A percentile compares a stretch with the other conserved stretches of the same genome.
Conservation (phyloP, 2,888 invertebrate species). For the Galerucella calmariensis region DNA sequence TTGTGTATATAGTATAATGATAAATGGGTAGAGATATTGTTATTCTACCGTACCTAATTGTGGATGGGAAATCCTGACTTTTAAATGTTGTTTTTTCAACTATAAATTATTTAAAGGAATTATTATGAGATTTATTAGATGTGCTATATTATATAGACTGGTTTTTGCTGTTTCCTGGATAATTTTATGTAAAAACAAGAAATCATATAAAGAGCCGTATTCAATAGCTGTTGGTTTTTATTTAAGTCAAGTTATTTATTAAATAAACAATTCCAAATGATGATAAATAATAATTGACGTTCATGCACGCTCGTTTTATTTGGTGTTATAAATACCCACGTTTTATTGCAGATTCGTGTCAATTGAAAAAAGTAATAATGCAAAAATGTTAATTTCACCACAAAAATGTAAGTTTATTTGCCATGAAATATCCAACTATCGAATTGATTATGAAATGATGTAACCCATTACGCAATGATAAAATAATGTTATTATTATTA, state of each 20-base stretch:
- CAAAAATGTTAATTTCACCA: conserved; percentile 8
- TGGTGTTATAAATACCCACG: background rate
- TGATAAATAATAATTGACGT: no score
- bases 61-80: background rate
- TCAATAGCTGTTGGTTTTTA: background rate
- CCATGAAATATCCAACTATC: background rate
- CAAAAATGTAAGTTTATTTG: background rate
- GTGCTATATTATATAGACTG: conserved; percentile 9
- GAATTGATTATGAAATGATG: conserved; percentile 9
- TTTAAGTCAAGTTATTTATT: no score
- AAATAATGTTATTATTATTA: conserved; percentile 2
- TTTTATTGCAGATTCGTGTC: background rate
- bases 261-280: background rate
- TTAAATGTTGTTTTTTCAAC: conserved; percentile 13
- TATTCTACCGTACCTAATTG: conserved; percentile 10
- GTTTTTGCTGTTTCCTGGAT: conserved; percentile 18
- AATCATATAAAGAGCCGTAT: background rate
- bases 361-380: background rate
- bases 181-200: background rate
- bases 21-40: background rate
- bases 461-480: background rate
- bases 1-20: background rate
- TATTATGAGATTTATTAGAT: background rate
- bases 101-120: background rate
- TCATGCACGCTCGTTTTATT: no score